Evolutionary conservation across 2,888 invertebrate genomes (phyloP).

Genomic region (Dryadula phaetusa): DNA sequence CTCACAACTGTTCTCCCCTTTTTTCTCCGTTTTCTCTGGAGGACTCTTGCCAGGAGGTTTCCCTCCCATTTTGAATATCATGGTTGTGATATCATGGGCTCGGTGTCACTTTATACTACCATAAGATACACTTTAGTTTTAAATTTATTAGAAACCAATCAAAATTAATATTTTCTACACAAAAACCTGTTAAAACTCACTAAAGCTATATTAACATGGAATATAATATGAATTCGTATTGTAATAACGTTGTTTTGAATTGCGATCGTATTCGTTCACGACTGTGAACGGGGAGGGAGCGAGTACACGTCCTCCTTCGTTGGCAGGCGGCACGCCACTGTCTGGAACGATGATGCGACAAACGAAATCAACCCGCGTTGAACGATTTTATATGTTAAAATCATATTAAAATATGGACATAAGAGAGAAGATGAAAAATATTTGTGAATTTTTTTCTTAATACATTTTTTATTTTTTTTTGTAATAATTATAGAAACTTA

Average conservation of each 20-base stretch:
- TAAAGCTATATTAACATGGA: neutral
- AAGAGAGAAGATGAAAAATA: neutral
- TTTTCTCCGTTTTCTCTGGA: constrained; percentile 57
- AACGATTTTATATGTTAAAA: constrained; percentile 29
- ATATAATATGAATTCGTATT: neutral
- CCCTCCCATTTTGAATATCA: constrained; percentile 77
- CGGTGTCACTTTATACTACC: constrained; percentile 14
- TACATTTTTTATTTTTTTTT: neutral
- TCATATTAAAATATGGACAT: constrained; percentile 5
- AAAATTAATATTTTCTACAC: neutral
- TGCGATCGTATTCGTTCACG: constrained; percentile 73
- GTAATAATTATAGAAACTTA: too few relatives aligned
- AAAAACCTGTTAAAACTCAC: neutral
- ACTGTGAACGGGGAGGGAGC: constrained; percentile 46
- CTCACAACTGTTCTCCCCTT: constrained; percentile 62
- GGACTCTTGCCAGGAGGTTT: constrained; percentile 64
- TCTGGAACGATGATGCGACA: constrained; percentile 33
- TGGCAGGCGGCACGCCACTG: constrained; percentile 75
- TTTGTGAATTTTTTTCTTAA: neutral
- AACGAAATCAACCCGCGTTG: constrained; percentile 27
- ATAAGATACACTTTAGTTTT: constrained; percentile 7
- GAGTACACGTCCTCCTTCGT: constrained; percentile 56
- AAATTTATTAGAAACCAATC: neutral
- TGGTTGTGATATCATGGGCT: constrained; percentile 53
- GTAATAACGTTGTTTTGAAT: constrained; percentile 38